Conservation (phyloP, 2,113 vertebrate genomes). For the Zosterops pallidus region DNA sequence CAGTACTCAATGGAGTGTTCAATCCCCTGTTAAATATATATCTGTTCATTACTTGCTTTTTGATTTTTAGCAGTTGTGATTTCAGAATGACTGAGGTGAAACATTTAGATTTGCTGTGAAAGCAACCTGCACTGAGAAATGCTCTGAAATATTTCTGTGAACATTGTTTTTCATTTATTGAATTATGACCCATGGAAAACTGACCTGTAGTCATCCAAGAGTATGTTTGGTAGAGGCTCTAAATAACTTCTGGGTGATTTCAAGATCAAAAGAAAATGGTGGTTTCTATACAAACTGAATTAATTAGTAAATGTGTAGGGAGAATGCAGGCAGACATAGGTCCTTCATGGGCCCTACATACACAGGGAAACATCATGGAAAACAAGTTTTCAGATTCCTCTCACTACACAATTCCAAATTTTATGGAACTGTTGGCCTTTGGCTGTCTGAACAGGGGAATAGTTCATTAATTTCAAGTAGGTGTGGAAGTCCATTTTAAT, state of each 20-base stretch:
- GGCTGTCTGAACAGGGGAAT: not conserved
- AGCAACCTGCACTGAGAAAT: not conserved
- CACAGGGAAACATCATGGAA: not conserved
- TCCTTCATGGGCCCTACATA: not conserved
- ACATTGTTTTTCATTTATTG: not conserved
- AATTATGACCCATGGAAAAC: not conserved
- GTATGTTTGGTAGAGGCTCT: not conserved
- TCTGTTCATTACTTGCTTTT: not conserved
- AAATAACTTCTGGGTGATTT: not conserved
- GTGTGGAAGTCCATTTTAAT: not conserved
- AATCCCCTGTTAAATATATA: not conserved
- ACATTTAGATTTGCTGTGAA: not conserved
- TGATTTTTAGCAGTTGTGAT: not conserved
- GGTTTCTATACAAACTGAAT: not conserved
- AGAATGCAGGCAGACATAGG: not conserved
- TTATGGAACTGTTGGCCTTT: not conserved
- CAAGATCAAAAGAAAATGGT: not conserved
- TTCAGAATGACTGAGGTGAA: not conserved
- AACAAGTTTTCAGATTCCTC: not conserved
- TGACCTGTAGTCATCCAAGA: not conserved
- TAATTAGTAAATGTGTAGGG: not conserved
- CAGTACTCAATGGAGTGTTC: not conserved
- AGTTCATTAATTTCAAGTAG: not conserved
- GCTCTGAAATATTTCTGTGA: not conserved
- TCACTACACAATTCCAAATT: not conserved